Evolutionary conservation across 1,140 invertebrate species (phyloP).

Genomic region (Doryteuthis pealeii): DNA sequence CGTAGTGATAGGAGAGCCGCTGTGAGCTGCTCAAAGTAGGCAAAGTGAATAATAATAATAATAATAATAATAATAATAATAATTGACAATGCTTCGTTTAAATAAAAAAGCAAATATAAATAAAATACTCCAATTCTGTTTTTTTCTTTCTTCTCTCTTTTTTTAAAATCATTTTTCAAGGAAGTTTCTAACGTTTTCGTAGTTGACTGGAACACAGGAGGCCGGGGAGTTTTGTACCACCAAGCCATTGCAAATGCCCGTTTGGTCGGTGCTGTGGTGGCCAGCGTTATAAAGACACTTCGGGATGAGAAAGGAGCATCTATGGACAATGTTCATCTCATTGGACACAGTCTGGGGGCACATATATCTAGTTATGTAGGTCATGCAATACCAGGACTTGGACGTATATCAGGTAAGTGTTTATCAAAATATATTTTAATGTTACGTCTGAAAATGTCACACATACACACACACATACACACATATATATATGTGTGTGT

Average conservation of each 20-base stretch:
- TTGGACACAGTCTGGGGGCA: constrained; percentile 89
- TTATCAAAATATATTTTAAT: no score
- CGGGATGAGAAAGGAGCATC: constrained; percentile 17
- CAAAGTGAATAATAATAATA: no score
- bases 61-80: no score
- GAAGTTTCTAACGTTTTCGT: constrained; percentile 76
- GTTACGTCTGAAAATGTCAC: no score
- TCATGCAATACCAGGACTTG: constrained; percentile 77
- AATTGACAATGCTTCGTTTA: no score
- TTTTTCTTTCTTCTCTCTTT: background rate
- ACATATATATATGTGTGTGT: no score
- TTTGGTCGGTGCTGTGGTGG: constrained; percentile 85
- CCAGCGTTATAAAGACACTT: constrained; percentile 67
- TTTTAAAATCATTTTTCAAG: constrained; percentile 28
- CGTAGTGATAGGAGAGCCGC: no score
- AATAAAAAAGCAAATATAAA: no score
- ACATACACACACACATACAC: no score
- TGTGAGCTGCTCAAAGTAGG: no score
- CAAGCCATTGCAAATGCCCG: constrained; percentile 88
- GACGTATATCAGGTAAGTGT: constrained; percentile 68
- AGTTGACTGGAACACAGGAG: constrained; percentile 91
- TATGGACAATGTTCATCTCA: constrained; percentile 68
- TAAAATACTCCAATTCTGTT: no score
- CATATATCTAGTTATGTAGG: constrained; percentile 88
- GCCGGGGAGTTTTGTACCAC: constrained; percentile 79